Percentiles rank a stretch among this genome's conserved stretches.
Evolutionary conservation across 2,797 vertebrate species (phyloP).

Genomic region (Chaunax sp.): DNA sequence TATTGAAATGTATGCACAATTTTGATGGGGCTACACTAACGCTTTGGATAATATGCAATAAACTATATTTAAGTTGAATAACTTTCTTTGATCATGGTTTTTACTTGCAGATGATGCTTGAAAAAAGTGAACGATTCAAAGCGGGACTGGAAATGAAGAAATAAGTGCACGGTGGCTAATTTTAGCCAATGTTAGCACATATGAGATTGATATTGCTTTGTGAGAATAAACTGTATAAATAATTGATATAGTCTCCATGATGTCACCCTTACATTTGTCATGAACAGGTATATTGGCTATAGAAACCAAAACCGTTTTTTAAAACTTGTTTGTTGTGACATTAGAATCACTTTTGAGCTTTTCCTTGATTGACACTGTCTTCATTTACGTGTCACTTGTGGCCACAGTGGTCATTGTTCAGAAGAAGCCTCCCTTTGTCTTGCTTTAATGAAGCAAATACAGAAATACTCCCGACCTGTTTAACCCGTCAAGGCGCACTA

Average conservation of each 20-base stretch:
- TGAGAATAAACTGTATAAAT: too few relatives aligned
- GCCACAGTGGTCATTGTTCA: not conserved
- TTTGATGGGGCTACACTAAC: not conserved
- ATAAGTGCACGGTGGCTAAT: too few relatives aligned
- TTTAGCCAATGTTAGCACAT: too few relatives aligned
- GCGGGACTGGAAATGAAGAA: too few relatives aligned
- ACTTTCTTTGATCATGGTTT: constrained; percentile 1
- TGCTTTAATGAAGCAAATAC: not conserved
- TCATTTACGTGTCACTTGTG: not conserved
- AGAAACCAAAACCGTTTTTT: too few relatives aligned
- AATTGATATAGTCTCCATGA: too few relatives aligned
- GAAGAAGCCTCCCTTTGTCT: not conserved
- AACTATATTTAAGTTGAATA: constrained; percentile 26
- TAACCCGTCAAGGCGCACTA: not conserved
- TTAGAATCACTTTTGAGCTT: too few relatives aligned
- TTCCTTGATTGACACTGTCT: too few relatives aligned
- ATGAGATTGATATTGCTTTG: too few relatives aligned
- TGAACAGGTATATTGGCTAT: too few relatives aligned
- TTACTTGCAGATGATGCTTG: not conserved
- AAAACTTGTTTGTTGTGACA: too few relatives aligned
- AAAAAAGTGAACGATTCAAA: not conserved
- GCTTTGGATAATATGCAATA: constrained; percentile 30
- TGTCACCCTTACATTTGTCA: too few relatives aligned
- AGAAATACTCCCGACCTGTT: not conserved
- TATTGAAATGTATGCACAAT: constrained; percentile 15